Percentiles rank a stretch among this genome's conserved stretches.
phyloP scores from a whole-genome alignment of 2,888 invertebrate genomes.

The Tenthredo distinguenda region DNA sequence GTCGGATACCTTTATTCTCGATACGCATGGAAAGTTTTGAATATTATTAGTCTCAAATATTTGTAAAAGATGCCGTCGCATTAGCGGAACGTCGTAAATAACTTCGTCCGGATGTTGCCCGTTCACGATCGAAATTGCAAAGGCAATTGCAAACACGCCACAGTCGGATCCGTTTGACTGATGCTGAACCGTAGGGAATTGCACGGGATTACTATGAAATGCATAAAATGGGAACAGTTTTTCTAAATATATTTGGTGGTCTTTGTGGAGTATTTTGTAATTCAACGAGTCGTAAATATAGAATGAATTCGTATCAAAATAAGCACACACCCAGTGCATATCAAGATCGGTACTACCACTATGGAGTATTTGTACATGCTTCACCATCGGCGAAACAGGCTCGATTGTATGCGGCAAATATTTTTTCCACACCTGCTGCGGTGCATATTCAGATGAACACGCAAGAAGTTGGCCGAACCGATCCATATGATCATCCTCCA shows the following conservation, averaged over 20 bases:
- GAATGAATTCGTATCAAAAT: slow-evolving; percentile 52
- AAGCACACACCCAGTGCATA: slow-evolving; percentile 41
- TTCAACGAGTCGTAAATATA: slow-evolving; percentile 56
- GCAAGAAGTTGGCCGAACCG: slow-evolving; percentile 50
- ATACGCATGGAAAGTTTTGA: slow-evolving; percentile 40
- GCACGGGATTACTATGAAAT: too few relatives aligned
- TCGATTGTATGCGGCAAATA: slow-evolving; percentile 47
- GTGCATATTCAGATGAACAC: slow-evolving; percentile 41
- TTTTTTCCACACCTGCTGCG: slow-evolving; percentile 8
- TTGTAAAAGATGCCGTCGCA: too few relatives aligned
- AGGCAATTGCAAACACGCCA: too few relatives aligned
- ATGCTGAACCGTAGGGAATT: too few relatives aligned
- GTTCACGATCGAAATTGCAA: too few relatives aligned
- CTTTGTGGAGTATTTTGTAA: slow-evolving; percentile 24
- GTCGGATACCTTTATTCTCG: not conserved
- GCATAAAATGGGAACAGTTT: too few relatives aligned
- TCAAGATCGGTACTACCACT: slow-evolving; percentile 41
- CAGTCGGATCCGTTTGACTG: too few relatives aligned
- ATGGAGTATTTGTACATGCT: slow-evolving; percentile 58
- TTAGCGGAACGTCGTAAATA: too few relatives aligned
- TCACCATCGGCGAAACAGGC: slow-evolving; percentile 44
- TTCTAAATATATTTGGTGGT: slow-evolving; percentile 53
- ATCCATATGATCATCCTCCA: slow-evolving; percentile 52
- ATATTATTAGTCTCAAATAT: not conserved
- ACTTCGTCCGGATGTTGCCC: too few relatives aligned